These are phyloP conservation scores for Papilio glaucus DNA, from an alignment of 1,140 invertebrate genomes.

Conservation along the genomic window DNA sequence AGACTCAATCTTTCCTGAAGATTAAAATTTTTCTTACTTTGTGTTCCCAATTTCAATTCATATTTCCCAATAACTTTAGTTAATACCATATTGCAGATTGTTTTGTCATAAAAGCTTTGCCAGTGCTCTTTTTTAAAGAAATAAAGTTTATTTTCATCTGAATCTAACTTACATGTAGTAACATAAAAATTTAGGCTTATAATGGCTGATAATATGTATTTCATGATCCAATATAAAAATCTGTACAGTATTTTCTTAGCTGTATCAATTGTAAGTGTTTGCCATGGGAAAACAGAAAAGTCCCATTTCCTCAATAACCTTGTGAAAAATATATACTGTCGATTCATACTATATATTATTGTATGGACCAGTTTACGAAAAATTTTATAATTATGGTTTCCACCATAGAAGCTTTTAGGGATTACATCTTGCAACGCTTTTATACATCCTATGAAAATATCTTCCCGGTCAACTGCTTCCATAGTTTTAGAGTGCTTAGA, in stretches of 20 bases:
- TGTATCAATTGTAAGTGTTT: conserved; percentile 37
- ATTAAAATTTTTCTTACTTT: conserved; percentile 51
- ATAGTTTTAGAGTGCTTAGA: conserved; percentile 34
- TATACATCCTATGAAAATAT: conserved; percentile 53
- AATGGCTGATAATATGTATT: conserved; percentile 69
- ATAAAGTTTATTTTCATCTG: conserved; percentile 77
- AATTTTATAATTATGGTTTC: conserved; percentile 66
- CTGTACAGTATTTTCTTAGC: conserved; percentile 52
- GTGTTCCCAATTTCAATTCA: conserved; percentile 58
- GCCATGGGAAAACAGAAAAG: conserved; percentile 57
- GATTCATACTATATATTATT: conserved; percentile 71
- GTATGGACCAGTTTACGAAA: conserved; percentile 64
- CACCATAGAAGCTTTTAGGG: conserved; percentile 65
- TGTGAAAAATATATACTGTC: conserved; percentile 62
- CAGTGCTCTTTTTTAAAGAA: conserved; percentile 77
- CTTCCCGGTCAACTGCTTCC: conserved; percentile 53
- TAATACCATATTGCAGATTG: conserved; percentile 61
- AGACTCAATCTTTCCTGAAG: conserved; percentile 51
- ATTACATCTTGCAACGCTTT: conserved; percentile 58
- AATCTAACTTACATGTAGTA: conserved; percentile 74
- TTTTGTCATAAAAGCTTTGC: conserved; percentile 77
- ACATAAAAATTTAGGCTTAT: conserved; percentile 78
- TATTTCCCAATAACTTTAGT: conserved; percentile 60
- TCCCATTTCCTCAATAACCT: conserved; percentile 69
- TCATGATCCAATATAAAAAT: conserved; percentile 66